Base-by-base conservation (phyloP, 2,113 vertebrate genomes). In the Lepus timidus region DNA sequence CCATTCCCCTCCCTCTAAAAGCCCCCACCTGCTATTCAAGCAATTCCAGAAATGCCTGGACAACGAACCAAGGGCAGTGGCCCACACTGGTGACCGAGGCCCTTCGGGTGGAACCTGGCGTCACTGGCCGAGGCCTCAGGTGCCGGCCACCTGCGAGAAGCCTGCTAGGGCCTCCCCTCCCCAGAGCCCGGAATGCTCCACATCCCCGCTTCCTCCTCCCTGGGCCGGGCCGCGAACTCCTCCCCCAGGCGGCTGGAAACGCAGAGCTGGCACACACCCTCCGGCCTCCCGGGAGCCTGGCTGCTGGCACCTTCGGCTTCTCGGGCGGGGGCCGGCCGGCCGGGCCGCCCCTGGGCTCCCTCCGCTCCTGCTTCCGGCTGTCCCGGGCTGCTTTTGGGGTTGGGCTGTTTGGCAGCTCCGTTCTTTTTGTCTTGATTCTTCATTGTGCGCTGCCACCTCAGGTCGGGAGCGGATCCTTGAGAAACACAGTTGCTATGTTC, bases 351-450 rank as follows among this genome's bases (percentile, higher is more conserved):
- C 23, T 9, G 33, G 75, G 44, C 29, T 33, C 36, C 90, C 85
- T 94, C 83, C 33, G 97, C 75, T 97, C 97, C 97, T 0, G 96
- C 89, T 36, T 98, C 98, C 55, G 96, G 96, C 64, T 97, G 97
- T 80, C 25, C 98, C 29, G 95, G 71, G 3, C 13, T 17, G 9
- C 71, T 86, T 97, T 97, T 97, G 0, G 27, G 3, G 92, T 96
- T 96, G 96, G 97, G 93, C 11, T 71, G 97, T 10, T 97, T 97
- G 71, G 97, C 90, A 51, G 96, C 94, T 44, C 97, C 98, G 78
- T 95, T 84, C 93, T 98, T 98, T 85, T 96, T 98, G 1, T 96
- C 98, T 90, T 98, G 98, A 96, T 98, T 98, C 98, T 98, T 98
- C 98, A 98, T 98, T 12, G n/a, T 16, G 73, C 51, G 44, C 19